Percentiles rank a stretch among this genome's conserved stretches.
phyloP scores from a whole-genome alignment of 2,888 invertebrate genomes.

The Nebria salina region DNA sequence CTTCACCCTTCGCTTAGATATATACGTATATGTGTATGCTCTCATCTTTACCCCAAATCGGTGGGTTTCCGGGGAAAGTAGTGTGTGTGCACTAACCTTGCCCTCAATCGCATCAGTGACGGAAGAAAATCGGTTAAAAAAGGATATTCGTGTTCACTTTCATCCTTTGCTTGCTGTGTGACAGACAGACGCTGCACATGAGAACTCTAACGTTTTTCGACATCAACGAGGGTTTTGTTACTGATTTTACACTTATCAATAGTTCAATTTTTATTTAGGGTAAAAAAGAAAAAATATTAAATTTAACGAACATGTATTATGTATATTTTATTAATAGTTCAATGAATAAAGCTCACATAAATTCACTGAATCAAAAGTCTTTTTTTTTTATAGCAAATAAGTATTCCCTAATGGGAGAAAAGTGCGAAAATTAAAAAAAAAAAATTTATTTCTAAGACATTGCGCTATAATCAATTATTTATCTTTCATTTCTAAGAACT shows the following conservation, averaged over 20 bases:
- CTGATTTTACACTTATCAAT: not conserved
- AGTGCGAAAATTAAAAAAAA: too few relatives aligned
- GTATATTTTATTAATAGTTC: not conserved
- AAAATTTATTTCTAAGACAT: too few relatives aligned
- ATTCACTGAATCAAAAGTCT: too few relatives aligned
- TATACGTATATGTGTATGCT: not conserved
- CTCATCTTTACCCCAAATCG: constrained; percentile 42
- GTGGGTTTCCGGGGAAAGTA: constrained; percentile 39
- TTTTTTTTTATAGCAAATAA: too few relatives aligned
- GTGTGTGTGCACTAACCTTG: constrained; percentile 20
- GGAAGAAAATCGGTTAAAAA: constrained; percentile 38
- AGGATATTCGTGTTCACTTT: constrained; percentile 29
- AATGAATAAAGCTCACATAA: too few relatives aligned
- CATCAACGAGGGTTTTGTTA: not conserved
- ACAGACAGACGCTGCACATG: not conserved
- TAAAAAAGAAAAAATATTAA: not conserved
- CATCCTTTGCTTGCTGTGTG: not conserved
- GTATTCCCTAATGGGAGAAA: too few relatives aligned
- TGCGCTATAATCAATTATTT: too few relatives aligned
- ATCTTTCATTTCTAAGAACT: too few relatives aligned
- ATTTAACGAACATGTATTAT: not conserved
- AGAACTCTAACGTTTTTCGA: constrained; percentile 7
- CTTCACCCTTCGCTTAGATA: constrained; percentile 9
- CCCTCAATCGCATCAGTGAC: constrained; percentile 12
- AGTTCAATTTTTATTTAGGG: not conserved